phyloP scores from a whole-genome alignment of 2,113 vertebrate genomes.

The Hepsetus odoe region DNA sequence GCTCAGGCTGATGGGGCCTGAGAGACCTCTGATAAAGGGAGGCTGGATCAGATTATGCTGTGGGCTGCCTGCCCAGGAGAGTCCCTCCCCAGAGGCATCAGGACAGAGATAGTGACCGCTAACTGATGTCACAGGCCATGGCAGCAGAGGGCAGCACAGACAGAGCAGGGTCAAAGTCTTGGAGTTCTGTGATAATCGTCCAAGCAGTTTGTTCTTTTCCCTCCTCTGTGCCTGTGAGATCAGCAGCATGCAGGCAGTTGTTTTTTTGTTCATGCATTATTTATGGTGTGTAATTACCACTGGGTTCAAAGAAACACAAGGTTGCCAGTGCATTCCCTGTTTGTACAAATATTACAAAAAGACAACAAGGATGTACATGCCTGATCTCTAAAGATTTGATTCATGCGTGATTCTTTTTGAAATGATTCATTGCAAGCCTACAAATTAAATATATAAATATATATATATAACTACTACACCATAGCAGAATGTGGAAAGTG shows the following conservation, averaged over 20 bases:
- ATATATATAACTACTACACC: too few species aligned
- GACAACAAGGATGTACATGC: background rate
- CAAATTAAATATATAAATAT: background rate
- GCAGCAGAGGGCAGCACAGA: slow-evolving; percentile 18
- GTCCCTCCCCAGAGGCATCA: slow-evolving; percentile 8
- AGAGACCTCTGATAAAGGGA: slow-evolving; percentile 22
- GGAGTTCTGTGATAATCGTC: slow-evolving; percentile 19
- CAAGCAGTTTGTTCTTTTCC: background rate
- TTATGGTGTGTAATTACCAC: slow-evolving; percentile 3
- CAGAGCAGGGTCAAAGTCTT: slow-evolving; percentile 27
- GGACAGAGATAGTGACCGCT: slow-evolving; percentile 14
- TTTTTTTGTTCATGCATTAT: background rate
- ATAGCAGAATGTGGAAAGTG: too few species aligned
- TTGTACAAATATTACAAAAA: background rate
- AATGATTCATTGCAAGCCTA: background rate
- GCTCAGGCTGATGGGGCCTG: background rate
- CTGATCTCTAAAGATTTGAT: background rate
- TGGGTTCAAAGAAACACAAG: background rate
- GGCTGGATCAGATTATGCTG: slow-evolving; percentile 19
- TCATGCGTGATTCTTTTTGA: background rate
- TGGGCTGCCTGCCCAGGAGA: slow-evolving; percentile 36
- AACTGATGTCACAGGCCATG: slow-evolving; percentile 23
- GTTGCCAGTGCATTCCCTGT: background rate
- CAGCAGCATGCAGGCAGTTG: background rate
- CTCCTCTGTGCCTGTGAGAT: background rate